Evolutionary conservation across 1,140 invertebrate species (phyloP).

Genomic region (Drosophila nannoptera): DNA sequence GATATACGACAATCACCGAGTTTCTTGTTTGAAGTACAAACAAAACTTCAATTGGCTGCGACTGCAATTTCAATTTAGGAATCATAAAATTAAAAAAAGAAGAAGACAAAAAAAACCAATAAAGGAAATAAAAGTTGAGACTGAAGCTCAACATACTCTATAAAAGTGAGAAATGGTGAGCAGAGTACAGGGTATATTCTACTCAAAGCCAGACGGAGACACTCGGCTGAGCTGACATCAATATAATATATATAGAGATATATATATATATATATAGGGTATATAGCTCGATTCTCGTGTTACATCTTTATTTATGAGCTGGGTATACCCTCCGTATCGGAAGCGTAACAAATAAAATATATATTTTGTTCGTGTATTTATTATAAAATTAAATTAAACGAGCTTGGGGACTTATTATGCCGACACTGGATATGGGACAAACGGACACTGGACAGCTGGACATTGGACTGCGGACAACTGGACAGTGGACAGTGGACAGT

Average conservation of each 20-base stretch:
- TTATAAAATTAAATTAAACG: slow-evolving; percentile 65
- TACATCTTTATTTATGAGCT: background rate
- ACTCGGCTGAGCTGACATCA: background rate
- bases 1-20: slow-evolving; percentile 50
- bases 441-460: slow-evolving; percentile 46
- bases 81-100: slow-evolving; percentile 48
- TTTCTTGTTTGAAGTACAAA: slow-evolving; percentile 66
- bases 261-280: background rate
- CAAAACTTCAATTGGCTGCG: slow-evolving; percentile 71
- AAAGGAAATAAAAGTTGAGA: slow-evolving; percentile 8
- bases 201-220: too few relatives aligned
- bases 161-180: background rate
- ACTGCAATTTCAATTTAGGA: slow-evolving; percentile 65
- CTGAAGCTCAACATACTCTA: slow-evolving; percentile 3
- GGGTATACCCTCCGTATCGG: background rate
- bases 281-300: background rate
- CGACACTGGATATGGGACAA: slow-evolving; percentile 10
- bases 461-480: background rate
- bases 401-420: slow-evolving; percentile 16
- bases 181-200: too few relatives aligned
- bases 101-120: slow-evolving; percentile 2
- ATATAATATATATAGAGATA: slow-evolving; percentile 15
- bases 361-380: slow-evolving; percentile 35
- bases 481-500: background rate
- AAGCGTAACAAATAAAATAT: slow-evolving; percentile 13